phyloP scores from a whole-genome alignment of 2,888 invertebrate species.

The Notodromas monacha region DNA sequence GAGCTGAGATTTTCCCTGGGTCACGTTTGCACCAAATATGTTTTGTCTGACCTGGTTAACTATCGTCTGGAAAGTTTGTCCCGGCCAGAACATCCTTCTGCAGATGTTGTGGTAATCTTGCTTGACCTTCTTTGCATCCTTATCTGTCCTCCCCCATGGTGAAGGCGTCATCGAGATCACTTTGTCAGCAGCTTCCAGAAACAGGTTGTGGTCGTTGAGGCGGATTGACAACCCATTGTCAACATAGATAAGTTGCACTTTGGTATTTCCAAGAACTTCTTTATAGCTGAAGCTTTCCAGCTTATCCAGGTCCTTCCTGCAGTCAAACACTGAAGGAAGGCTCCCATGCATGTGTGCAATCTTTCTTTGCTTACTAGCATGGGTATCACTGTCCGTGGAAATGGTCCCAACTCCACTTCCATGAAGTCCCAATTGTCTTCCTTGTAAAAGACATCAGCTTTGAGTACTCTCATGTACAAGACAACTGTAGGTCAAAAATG shows the following conservation, averaged over 20 bases:
- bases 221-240: background rate
- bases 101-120: slow-evolving; percentile 1
- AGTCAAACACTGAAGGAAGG: background rate
- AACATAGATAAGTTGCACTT: background rate
- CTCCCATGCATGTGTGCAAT: background rate
- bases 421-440: background rate
- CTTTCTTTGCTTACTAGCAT: background rate
- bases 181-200: slow-evolving; percentile 1
- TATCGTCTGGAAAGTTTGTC: background rate
- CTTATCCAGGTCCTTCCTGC: slow-evolving; percentile 1
- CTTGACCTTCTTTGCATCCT: background rate
- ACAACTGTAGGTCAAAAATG: background rate
- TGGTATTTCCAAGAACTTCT: background rate
- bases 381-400: background rate
- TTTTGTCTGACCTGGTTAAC: background rate
- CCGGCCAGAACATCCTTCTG: slow-evolving; percentile 4
- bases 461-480: background rate
- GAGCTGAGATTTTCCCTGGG: background rate
- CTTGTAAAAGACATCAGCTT: slow-evolving; percentile 2
- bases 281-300: background rate
- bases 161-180: background rate
- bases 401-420: slow-evolving; percentile 1
- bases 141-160: background rate
- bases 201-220: background rate
- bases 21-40: background rate